A percentile compares a stretch with the other conserved stretches of the same genome.
These are phyloP conservation scores for Panonychus citri DNA, from an alignment of 1,140 invertebrate genomes.

Conservation along the genomic window DNA sequence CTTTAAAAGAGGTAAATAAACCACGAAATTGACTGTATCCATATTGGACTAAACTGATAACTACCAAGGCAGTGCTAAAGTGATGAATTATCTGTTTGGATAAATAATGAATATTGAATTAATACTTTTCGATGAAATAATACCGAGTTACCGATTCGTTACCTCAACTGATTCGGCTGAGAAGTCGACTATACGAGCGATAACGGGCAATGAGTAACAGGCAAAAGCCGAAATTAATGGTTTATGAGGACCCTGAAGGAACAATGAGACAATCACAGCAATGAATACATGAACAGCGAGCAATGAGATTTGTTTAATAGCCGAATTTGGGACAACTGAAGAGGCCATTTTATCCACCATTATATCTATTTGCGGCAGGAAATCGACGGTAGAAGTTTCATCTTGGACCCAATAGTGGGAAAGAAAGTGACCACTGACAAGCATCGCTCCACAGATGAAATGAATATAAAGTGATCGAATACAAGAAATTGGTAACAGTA, in stretches of 20 bases:
- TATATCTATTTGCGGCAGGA: neutral
- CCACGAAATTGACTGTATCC: constrained; percentile 26
- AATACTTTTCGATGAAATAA: too few species aligned
- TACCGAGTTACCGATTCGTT: neutral
- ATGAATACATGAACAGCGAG: constrained; percentile 24
- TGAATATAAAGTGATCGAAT: constrained; percentile 30
- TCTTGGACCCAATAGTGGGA: constrained; percentile 24
- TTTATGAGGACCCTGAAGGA: constrained; percentile 26
- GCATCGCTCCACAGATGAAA: constrained; percentile 24
- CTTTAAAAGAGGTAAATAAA: constrained; percentile 23
- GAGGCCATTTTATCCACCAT: constrained; percentile 1
- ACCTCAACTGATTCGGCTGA: constrained; percentile 21
- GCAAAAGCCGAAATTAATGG: constrained; percentile 21
- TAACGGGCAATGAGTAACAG: constrained; percentile 26
- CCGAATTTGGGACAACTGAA: too few species aligned
- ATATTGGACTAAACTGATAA: constrained; percentile 25
- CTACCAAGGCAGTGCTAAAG: constrained; percentile 24
- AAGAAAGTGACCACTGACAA: constrained; percentile 24
- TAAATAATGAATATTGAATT: neutral
- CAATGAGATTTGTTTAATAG: constrained; percentile 20
- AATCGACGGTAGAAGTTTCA: neutral
- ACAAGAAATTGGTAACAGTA: constrained; percentile 27
- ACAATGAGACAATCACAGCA: constrained; percentile 23
- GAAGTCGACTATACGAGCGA: constrained; percentile 25
- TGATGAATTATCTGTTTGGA: constrained; percentile 24